Evolutionary conservation across 2,113 vertebrate species (phyloP).

Genomic region (Actinemys pallida): DNA sequence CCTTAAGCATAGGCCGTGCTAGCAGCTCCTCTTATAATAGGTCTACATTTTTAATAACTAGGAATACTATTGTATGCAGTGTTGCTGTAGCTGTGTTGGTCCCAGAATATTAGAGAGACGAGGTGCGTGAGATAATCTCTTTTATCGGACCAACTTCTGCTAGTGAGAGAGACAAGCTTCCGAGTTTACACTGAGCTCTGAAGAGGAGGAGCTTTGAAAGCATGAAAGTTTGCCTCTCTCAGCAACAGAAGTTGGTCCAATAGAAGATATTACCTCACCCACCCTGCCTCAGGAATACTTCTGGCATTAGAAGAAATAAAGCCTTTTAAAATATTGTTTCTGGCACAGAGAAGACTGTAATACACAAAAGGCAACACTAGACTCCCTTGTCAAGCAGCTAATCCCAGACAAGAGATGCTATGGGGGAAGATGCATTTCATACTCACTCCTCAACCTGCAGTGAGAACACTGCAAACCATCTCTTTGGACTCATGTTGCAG

Average conservation of each 20-base stretch:
- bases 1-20: not conserved
- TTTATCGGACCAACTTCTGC: not conserved
- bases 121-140: not conserved
- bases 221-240: not conserved
- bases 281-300: not conserved
- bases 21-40: not conserved
- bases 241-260: not conserved
- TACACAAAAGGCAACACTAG: not conserved
- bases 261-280: no score
- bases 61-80: not conserved
- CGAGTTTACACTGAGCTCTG: not conserved
- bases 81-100: no score
- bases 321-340: not conserved
- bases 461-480: not conserved
- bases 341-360: not conserved
- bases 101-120: not conserved
- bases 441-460: not conserved
- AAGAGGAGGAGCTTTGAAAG: not conserved
- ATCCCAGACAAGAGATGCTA: not conserved
- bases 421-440: rapidly evolving
- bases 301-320: not conserved
- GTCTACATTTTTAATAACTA: not conserved
- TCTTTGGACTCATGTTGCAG: not conserved
- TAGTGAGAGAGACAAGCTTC: not conserved
- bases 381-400: not conserved